Evolutionary conservation across 2,113 vertebrate species (phyloP).

Genomic region (Gopherus evgoodei): DNA sequence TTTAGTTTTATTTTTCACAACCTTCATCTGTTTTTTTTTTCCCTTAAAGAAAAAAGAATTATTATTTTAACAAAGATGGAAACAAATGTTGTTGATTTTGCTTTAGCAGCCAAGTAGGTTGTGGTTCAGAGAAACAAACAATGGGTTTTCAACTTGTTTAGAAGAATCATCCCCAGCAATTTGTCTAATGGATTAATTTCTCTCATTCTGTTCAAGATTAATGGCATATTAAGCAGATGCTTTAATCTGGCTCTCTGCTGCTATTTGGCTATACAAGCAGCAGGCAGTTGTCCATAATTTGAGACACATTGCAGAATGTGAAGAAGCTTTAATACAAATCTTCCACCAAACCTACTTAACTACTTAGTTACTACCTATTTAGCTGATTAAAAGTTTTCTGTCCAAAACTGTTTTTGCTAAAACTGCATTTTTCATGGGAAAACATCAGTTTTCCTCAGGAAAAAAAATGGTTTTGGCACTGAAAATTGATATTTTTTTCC

Average conservation of each 20-base stretch:
- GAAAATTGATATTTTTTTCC: neutral
- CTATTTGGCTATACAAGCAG: neutral
- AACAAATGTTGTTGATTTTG: neutral
- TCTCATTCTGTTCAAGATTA: conserved; percentile 52
- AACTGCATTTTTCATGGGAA: neutral
- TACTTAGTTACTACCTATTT: neutral
- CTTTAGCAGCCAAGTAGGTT: conserved; percentile 18
- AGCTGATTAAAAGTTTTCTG: neutral
- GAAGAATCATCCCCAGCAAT: conserved; percentile 25
- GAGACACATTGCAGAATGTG: conserved; percentile 19
- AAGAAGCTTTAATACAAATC: conserved; percentile 10
- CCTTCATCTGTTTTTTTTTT: conserved; percentile 8
- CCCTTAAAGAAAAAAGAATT: neutral
- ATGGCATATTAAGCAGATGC: conserved; percentile 54
- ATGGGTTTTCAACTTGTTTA: conserved; percentile 33
- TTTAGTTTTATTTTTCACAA: conserved; percentile 21
- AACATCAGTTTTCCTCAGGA: neutral
- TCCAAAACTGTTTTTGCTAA: neutral
- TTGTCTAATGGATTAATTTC: conserved; percentile 15
- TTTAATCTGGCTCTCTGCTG: neutral
- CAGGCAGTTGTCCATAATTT: conserved; percentile 12
- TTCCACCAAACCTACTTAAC: neutral
- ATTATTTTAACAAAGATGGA: conserved; percentile 27
- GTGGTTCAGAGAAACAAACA: neutral
- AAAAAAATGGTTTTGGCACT: neutral